Evolutionary conservation across 2,888 invertebrate genomes (phyloP).

Genomic region (Himalopsyche kuldschensis): DNA sequence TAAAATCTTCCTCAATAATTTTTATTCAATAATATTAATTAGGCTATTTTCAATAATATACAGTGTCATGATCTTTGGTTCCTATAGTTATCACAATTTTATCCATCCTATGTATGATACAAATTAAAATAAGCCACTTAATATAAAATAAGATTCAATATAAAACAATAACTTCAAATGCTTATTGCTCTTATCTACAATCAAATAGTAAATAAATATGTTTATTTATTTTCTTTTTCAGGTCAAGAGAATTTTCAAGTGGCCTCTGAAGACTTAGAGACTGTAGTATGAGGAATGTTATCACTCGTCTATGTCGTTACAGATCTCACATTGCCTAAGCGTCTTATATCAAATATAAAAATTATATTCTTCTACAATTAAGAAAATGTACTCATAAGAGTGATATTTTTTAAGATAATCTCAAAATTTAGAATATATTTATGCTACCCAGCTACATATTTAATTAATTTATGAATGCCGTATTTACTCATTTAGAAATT

Average conservation of each 20-base stretch:
- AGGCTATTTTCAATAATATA: no score
- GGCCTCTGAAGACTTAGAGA: conserved; percentile 58
- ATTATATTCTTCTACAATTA: conserved; percentile 27
- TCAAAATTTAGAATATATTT: conserved; percentile 7
- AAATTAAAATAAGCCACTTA: no score
- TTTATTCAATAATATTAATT: no score
- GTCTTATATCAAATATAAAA: conserved; percentile 19
- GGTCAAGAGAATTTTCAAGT: conserved; percentile 61
- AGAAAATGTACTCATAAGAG: conserved; percentile 29
- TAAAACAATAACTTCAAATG: no score
- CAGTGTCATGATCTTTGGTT: no score
- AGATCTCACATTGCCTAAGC: conserved; percentile 34
- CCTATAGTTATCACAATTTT: no score
- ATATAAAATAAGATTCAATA: no score
- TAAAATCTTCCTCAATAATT: no score
- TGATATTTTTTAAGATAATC: conserved; percentile 33
- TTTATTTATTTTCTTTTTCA: conserved; percentile 43
- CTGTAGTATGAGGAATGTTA: conserved; percentile 51
- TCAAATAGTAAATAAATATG: neutral
- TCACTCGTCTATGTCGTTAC: neutral
- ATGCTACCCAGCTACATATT: neutral
- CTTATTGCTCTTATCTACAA: no score
- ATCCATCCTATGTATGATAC: no score
- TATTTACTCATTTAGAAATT: neutral
- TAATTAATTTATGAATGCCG: neutral